Conservation (phyloP, 2,797 vertebrate genomes). For the Vultur gryphus region DNA sequence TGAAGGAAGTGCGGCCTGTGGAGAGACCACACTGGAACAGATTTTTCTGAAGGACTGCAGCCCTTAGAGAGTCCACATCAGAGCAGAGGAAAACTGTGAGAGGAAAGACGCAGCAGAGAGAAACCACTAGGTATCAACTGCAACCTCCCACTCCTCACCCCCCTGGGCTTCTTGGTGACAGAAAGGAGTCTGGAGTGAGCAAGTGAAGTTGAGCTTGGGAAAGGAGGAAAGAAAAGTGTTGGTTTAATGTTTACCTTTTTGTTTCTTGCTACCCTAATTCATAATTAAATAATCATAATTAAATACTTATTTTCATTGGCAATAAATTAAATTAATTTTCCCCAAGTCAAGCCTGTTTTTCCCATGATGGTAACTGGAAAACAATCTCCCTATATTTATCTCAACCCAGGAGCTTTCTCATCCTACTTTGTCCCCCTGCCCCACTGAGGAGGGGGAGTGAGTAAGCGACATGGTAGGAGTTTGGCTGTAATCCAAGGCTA, state of each 20-base stretch:
- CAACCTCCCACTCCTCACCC: not conserved
- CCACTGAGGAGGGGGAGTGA: not conserved
- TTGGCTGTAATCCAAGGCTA: not conserved
- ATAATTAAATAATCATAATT: not conserved
- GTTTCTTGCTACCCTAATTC: not conserved
- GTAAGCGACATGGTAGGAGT: not conserved
- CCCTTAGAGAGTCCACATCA: not conserved
- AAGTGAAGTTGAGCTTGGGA: not conserved
- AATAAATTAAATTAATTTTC: not conserved
- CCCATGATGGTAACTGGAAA: fast-evolving
- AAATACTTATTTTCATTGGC: not conserved
- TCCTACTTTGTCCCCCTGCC: not conserved
- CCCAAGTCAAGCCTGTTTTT: not conserved
- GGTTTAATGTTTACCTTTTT: not conserved
- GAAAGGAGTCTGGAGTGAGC: not conserved
- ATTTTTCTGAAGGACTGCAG: not conserved
- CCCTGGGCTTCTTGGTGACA: not conserved
- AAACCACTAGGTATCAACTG: not conserved
- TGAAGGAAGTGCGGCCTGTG: not conserved
- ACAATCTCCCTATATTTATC: not conserved
- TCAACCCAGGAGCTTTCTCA: not conserved
- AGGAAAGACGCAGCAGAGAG: not conserved
- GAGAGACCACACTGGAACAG: not conserved
- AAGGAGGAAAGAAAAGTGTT: not conserved
- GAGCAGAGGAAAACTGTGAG: not conserved